Conservation (phyloP, 2,888 invertebrate species). For the Frankliniella fusca region DNA sequence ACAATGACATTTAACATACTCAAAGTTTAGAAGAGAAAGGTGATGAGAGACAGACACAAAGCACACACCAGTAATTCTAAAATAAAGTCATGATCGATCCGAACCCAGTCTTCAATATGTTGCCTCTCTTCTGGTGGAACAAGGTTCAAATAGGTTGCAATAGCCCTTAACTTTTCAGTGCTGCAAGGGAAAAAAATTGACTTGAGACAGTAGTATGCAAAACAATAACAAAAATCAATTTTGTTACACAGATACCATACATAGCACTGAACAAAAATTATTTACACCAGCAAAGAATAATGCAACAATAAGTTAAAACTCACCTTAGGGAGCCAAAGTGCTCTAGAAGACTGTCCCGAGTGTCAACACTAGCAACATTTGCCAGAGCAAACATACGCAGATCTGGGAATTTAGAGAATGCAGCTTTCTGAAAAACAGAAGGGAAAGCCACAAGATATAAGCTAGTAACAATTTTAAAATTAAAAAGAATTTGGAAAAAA, state of each 20-base stretch:
- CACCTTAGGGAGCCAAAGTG: conserved; percentile 76
- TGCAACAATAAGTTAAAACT: conserved; percentile 33
- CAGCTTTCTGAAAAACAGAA: conserved; percentile 67
- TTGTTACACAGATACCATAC: background rate
- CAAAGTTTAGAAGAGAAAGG: background rate
- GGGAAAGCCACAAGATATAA: conserved; percentile 30
- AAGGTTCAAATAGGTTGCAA: conserved; percentile 82
- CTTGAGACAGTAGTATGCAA: no score
- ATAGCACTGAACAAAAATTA: conserved; percentile 24
- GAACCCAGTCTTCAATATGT: conserved; percentile 66
- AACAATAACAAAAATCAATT: conserved; percentile 25
- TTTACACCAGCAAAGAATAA: background rate
- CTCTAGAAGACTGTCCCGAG: conserved; percentile 72
- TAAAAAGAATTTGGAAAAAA: conserved; percentile 30
- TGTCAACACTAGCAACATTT: conserved; percentile 94
- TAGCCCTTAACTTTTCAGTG: conserved; percentile 73
- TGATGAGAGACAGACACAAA: background rate
- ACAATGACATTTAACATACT: background rate
- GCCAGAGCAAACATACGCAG: conserved; percentile 81
- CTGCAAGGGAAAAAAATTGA: conserved; percentile 50
- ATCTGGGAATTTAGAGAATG: conserved; percentile 86
- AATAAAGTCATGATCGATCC: conserved; percentile 75
- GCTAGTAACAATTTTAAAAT: conserved; percentile 27
- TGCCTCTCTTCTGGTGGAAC: conserved; percentile 72
- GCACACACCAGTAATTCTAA: conserved; percentile 74